These are phyloP conservation scores for Gymnopithys bicolor DNA, from an alignment of 2,797 vertebrate species.

Conservation along the genomic window DNA sequence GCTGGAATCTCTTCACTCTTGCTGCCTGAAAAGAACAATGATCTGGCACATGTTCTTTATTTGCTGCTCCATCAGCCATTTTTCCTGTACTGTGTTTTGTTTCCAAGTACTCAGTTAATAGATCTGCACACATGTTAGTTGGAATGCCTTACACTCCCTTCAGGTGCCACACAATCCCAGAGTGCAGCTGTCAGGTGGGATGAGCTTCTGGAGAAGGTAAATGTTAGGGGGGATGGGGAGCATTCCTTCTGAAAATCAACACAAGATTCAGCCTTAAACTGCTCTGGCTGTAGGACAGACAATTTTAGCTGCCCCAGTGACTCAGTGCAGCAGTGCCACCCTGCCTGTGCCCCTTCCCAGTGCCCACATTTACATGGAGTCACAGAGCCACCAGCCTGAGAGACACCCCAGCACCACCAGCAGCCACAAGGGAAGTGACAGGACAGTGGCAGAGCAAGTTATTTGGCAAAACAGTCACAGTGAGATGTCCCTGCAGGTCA, in stretches of 20 bases:
- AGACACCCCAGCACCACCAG: background rate
- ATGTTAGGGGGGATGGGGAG: background rate
- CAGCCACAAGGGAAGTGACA: background rate
- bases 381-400: background rate
- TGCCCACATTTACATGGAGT: background rate
- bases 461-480: accelerated
- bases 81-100: background rate
- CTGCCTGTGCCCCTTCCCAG: background rate
- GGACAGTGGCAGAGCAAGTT: background rate
- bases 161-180: background rate
- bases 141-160: background rate
- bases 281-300: background rate
- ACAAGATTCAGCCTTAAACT: background rate
- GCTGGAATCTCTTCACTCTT: background rate
- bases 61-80: background rate
- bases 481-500: background rate
- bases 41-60: background rate
- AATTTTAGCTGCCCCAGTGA: accelerated
- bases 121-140: background rate
- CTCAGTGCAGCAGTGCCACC: background rate
- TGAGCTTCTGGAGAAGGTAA: background rate
- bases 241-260: background rate
- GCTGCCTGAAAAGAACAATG: background rate
- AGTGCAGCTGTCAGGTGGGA: background rate
- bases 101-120: background rate